Evolutionary conservation across 2,113 vertebrate species (phyloP).

Genomic region (Delphinus delphis): DNA sequence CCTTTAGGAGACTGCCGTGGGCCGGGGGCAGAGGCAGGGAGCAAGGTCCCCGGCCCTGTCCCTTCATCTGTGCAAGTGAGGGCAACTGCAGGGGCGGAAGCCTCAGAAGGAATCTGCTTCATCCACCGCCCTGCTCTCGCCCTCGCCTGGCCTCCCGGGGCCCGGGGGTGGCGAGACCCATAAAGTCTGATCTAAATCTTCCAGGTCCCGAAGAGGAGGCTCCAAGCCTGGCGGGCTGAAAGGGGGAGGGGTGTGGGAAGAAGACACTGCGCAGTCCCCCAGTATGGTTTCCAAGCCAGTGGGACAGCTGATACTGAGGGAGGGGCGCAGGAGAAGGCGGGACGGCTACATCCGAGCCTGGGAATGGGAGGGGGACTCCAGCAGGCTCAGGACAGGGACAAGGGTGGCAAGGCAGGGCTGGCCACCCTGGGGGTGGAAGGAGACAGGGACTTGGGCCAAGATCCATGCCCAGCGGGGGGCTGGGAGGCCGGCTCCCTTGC

Average conservation of each 20-base stretch:
- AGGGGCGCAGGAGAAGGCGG: neutral
- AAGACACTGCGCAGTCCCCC: neutral
- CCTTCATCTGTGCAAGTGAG: neutral
- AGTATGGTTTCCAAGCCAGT: conserved; percentile 13
- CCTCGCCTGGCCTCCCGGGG: neutral
- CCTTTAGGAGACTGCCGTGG: neutral
- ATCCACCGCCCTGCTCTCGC: neutral
- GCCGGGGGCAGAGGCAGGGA: neutral
- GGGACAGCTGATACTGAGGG: conserved; percentile 21
- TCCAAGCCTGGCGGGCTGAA: neutral
- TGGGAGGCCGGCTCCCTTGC: neutral
- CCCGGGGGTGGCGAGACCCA: neutral
- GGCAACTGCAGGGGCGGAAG: neutral
- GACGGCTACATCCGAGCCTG: neutral
- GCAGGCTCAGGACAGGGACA: neutral
- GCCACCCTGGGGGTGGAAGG: neutral
- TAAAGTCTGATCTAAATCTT: neutral
- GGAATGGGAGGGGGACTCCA: neutral
- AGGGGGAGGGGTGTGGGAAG: neutral
- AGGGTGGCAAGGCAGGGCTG: neutral
- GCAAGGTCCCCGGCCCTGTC: too few relatives aligned
- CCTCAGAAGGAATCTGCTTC: conserved; percentile 42
- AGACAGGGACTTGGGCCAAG: neutral
- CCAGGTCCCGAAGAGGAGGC: neutral
- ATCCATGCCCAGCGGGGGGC: neutral